Percentiles rank a stretch among this genome's conserved stretches.
Evolutionary conservation across 2,113 vertebrate species (phyloP).

Genomic region (Mus spicilegus): DNA sequence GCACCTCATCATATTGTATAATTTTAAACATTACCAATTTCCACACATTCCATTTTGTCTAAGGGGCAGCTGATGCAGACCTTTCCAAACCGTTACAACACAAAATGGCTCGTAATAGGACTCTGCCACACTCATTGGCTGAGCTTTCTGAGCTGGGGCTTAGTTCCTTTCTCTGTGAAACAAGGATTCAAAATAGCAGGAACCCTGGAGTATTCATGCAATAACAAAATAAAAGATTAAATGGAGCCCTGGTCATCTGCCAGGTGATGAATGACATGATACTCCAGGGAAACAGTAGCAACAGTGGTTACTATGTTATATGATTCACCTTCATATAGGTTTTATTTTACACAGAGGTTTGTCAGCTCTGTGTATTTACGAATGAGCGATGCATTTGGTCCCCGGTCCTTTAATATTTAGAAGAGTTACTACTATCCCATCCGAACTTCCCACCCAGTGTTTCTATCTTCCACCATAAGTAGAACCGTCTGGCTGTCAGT

Average conservation of each 20-base stretch:
- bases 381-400: not conserved
- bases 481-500: slow-evolving; percentile 9
- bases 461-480: not conserved
- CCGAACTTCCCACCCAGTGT: not conserved
- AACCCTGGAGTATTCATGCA: not conserved
- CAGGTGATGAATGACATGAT: not conserved
- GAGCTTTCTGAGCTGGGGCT: not conserved
- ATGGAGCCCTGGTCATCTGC: not conserved
- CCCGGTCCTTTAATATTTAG: not conserved
- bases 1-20: not conserved
- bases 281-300: not conserved
- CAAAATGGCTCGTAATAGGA: not conserved
- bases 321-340: not conserved
- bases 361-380: not conserved
- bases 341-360: slow-evolving; percentile 50
- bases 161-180: slow-evolving; percentile 4
- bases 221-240: not conserved
- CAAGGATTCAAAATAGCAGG: not conserved
- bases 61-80: not conserved
- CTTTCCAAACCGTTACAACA: not conserved
- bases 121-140: not conserved
- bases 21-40: slow-evolving; percentile 37
- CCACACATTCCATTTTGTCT: not conserved
- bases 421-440: not conserved
- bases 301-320: not conserved